phyloP scores from a whole-genome alignment of 35 echinoderm and acorn worm species.

The Lytechinus variegatus region DNA sequence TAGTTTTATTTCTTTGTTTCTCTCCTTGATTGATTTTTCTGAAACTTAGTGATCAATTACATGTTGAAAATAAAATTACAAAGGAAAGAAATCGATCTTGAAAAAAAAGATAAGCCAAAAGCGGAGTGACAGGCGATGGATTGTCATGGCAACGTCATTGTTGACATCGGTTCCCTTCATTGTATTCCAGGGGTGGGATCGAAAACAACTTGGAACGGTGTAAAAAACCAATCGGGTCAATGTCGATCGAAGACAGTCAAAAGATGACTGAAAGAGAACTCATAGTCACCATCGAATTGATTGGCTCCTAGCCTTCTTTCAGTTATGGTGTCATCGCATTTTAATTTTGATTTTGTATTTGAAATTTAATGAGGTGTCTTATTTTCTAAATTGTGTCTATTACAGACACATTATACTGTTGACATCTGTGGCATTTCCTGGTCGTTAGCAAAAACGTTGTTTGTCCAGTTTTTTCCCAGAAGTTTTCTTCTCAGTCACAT shows the following conservation, averaged over 20 bases:
- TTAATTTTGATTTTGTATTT: not conserved
- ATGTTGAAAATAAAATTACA: not conserved
- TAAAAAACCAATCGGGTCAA: not conserved
- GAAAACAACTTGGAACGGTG: not conserved
- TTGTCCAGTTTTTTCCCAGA: too few species aligned
- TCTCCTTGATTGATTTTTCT: not conserved
- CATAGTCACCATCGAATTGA: not conserved
- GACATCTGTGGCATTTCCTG: not conserved
- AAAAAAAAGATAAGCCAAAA: not conserved
- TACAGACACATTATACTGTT: not conserved
- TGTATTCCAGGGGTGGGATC: not conserved
- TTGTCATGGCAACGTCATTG: conserved; percentile 36
- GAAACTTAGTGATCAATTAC: not conserved
- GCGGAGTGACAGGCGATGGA: not conserved
- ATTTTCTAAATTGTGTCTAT: not conserved
- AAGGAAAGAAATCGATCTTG: not conserved
- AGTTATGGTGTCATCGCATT: not conserved
- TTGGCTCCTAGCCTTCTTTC: not conserved
- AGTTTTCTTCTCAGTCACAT: not conserved
- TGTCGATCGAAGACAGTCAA: conserved; percentile 14
- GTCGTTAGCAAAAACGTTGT: too few species aligned
- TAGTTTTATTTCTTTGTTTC: not conserved
- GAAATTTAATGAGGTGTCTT: not conserved
- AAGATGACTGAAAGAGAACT: not conserved
- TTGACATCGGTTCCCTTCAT: not conserved